phyloP scores from a whole-genome alignment of 2,888 invertebrate genomes.

The Mythimna loreyi region DNA sequence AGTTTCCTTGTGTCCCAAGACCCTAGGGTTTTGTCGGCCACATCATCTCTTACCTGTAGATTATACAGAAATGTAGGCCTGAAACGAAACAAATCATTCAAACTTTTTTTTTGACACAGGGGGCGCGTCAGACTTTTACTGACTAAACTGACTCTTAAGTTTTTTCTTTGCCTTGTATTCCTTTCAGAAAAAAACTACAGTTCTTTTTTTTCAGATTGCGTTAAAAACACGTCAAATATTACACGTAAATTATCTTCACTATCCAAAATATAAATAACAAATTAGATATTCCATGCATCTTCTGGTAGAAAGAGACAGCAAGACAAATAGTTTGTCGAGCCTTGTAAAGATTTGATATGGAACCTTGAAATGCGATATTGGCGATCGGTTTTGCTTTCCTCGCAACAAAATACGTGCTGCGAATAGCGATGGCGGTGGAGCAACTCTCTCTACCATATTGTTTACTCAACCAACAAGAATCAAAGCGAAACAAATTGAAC shows the following conservation, averaged over 20 bases:
- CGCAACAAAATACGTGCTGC: conserved; percentile 52
- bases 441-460: conserved; percentile 53
- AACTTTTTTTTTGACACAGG: too few species aligned
- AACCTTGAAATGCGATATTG: conserved; percentile 56
- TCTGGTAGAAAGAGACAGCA: neutral
- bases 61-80: too few species aligned
- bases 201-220: too few species aligned
- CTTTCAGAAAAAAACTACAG: too few species aligned
- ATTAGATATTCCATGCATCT: neutral
- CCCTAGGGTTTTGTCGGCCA: too few species aligned
- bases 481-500: conserved; percentile 39
- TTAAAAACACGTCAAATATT: neutral
- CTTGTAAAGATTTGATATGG: conserved; percentile 55
- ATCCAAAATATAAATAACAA: too few species aligned
- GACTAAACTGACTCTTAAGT: too few species aligned
- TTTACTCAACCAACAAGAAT: conserved; percentile 40
- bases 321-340: conserved; percentile 4
- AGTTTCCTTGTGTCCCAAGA: too few species aligned
- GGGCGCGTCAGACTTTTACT: too few species aligned
- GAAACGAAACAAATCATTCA: too few species aligned
- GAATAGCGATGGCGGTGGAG: conserved; percentile 50
- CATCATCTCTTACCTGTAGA: too few species aligned
- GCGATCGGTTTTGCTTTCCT: conserved; percentile 54
- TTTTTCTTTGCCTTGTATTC: too few species aligned
- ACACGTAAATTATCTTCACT: neutral